A percentile compares a stretch with the other conserved stretches of the same genome.
phyloP scores from a whole-genome alignment of 2,113 vertebrate genomes.

The Scatophagus argus region DNA sequence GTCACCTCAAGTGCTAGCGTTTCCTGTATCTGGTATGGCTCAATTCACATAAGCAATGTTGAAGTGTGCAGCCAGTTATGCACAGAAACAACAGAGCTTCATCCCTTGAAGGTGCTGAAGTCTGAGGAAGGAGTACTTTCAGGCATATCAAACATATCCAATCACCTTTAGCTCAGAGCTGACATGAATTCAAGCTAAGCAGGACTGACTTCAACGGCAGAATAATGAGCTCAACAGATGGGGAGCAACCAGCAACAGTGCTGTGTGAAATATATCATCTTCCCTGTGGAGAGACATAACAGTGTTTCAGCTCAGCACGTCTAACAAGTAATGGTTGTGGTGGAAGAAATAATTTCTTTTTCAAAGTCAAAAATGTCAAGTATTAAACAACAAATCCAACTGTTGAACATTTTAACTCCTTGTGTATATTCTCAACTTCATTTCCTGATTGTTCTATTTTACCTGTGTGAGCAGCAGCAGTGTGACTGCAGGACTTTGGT shows the following conservation, averaged over 20 bases:
- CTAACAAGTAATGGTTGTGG: neutral
- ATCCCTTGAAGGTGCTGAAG: conserved; percentile 36
- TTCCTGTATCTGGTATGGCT: conserved; percentile 74
- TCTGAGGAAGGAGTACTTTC: conserved; percentile 31
- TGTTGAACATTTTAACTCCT: neutral
- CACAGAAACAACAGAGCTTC: conserved; percentile 21
- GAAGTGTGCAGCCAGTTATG: conserved; percentile 39
- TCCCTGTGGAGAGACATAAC: conserved; percentile 26
- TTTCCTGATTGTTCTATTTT: neutral
- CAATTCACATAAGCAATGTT: conserved; percentile 41
- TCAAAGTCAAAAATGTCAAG: conserved; percentile 6
- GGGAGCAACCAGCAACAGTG: conserved; percentile 30
- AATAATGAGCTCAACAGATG: conserved; percentile 49
- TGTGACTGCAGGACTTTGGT: neutral
- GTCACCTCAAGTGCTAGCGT: conserved; percentile 76
- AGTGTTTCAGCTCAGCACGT: conserved; percentile 6
- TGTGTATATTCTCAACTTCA: neutral
- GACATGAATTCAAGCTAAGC: conserved; percentile 46
- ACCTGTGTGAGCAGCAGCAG: neutral
- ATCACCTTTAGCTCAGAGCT: conserved; percentile 36
- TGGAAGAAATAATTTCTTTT: conserved; percentile 14
- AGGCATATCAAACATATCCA: conserved; percentile 32
- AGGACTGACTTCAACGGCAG: conserved; percentile 13
- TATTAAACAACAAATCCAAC: neutral
- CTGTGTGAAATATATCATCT: conserved; percentile 33